Evolutionary conservation across 2,113 vertebrate genomes (phyloP), one percentile per base, ranked within the genome.

Genomic region (Tautogolabrus adspersus): DNA sequence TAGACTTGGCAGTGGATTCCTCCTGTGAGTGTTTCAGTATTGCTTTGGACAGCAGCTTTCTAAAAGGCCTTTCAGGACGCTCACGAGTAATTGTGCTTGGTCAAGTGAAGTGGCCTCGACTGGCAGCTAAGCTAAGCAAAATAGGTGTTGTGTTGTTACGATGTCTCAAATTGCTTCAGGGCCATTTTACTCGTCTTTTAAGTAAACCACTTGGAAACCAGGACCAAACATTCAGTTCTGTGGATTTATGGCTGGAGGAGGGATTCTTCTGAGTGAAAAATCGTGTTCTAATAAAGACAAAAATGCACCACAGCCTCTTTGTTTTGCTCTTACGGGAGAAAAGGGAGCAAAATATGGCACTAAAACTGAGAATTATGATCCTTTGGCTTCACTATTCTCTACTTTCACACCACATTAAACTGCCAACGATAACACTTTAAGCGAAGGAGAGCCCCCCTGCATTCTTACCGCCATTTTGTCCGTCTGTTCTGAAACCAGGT

Each of bases 401-500:
- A 7, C 55, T 40, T 47, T 26, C 30, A 52, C 40, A 40, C 7
- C 10, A 54, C 34, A 26, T 3, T 26, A 11, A 68, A 10, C 38
- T 18, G 19, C 30, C 58, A 10, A 30, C 22, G 26, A 30, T 30
- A 8, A 30, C 40, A 38, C 16, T 13, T 8, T 6, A 2, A 42
- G 8, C 22, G 22, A 59, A 30, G 19, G 12, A 49, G 2, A 2
- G 1, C 42, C 5, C 22, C 1, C 0, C 56, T 46, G 60, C 7
- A 54, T 3, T 60, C 94, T 93, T 93, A 98, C 98, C 97, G 96
- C 98, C 98, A 99, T 91, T 99, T 99, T 86, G 98, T 99, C 87
- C 97, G 94, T 66, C 97, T 94, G 92, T 99, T 99, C 94, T 99
- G 98, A 91, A 99, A 99, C 98, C 98, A 99, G 64, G 97, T 98